Base-by-base conservation (phyloP, 2,888 invertebrate species). In the Bimastos eiseni region DNA sequence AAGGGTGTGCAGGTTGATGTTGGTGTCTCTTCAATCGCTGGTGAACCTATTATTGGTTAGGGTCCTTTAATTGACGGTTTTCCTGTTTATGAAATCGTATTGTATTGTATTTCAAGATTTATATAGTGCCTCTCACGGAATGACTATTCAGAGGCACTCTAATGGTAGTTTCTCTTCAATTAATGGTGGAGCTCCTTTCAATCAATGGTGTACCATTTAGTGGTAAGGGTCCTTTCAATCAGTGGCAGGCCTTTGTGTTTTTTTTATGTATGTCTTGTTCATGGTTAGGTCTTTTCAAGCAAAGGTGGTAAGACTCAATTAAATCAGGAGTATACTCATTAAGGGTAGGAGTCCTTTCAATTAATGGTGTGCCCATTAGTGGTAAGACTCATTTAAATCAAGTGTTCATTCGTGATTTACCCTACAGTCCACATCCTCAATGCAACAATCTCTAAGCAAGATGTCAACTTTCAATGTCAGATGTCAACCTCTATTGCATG, bases 351-450 rank as follows among this genome's bases (percentile, higher is more conserved):
- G 83, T 21, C 17, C 44, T 89, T 37, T 89, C 55, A n/a, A 83
- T 90, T 34, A 90, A 90, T 55, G 89, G 90, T 30, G 70, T 33
- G 11, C 90, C 90, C 24, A 30, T 90, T 83, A 41, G 84, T 37
- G 83, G 90, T n/a, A n/a, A n/a, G n/a, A n/a, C n/a, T n/a, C n/a
- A n/a, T n/a, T n/a, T n/a, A n/a, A n/a, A n/a, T n/a, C 37, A 37
- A 83, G 38, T 90, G 41, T 41, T 8, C n/a, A 11, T 89, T 6
- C 24, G 44, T 44, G 44, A 13, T 15, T 44, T 44, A 19, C 44
- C 19, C 44, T 44, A 15, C 19, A 19, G 15, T 44, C 30, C 30
- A 30, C 24, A 55, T 55, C 55, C 55, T 30, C 11, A 3, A 30
- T 55, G 55, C 24, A 55, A 30, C 55, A 55, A 30, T 4, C 30